A percentile compares a stretch with the other conserved stretches of the same genome.
These are phyloP conservation scores for Recurvirostra avosetta DNA, from an alignment of 2,113 vertebrate species.

Conservation along the genomic window DNA sequence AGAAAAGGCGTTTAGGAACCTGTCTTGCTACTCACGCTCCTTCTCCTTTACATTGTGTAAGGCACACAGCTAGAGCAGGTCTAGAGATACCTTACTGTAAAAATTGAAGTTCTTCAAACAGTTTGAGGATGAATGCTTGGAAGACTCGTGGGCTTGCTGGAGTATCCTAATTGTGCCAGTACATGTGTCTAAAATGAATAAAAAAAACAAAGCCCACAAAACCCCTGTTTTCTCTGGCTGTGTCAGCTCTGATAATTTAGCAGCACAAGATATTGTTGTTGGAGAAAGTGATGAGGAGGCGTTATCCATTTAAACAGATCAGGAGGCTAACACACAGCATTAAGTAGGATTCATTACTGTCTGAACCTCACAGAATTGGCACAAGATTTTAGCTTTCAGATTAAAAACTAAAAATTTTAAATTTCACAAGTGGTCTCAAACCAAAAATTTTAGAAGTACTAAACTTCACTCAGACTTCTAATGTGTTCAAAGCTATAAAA, in stretches of 20 bases:
- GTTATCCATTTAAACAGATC: neutral
- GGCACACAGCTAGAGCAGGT: neutral
- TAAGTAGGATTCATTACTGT: neutral
- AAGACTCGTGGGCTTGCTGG: rapidly evolving
- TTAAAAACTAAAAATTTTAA: neutral
- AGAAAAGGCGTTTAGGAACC: neutral
- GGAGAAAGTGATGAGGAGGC: neutral
- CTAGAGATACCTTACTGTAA: neutral
- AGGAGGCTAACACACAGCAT: neutral
- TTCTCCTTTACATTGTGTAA: neutral
- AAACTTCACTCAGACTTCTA: neutral
- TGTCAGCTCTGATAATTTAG: neutral
- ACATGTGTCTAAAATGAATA: neutral
- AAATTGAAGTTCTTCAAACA: neutral
- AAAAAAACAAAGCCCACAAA: neutral
- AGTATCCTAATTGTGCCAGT: neutral
- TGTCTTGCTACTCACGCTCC: neutral
- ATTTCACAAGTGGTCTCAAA: neutral
- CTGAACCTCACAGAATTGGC: neutral
- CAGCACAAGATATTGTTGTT: neutral
- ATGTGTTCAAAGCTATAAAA: neutral
- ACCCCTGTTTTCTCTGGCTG: neutral
- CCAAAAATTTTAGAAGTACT: neutral
- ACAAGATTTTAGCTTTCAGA: neutral
- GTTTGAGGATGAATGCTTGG: neutral